Base-by-base conservation (phyloP, 1,140 invertebrate species). In the Tetramorium alpestre region DNA sequence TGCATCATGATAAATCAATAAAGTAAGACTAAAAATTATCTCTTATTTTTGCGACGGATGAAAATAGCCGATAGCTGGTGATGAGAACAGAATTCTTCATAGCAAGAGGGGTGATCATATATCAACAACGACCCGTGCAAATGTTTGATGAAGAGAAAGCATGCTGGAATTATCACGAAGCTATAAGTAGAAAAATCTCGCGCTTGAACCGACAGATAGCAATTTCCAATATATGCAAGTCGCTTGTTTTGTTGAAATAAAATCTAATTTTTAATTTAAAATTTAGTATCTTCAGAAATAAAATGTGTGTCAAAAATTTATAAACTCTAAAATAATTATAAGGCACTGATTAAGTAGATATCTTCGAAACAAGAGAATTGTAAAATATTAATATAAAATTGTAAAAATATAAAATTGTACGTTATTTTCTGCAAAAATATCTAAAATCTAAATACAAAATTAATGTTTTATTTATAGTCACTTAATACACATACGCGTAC, bases 1-100 rank as follows among this genome's bases (percentile, higher is more conserved):
- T 44, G 16, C 16, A 8, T 0, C 22, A 49, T 54, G 25, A 38
- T 28, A 33, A n/a, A 65, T 51, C 64, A 28, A 70, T 54, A 54
- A 16, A 80, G 5, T 25, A 38, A 11, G 18, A 25, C 33, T 44
- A 54, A 33, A 47, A 11, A 56, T 56, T 56, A 38, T 41, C 10
- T 65, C 44, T 60, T 78, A 72, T 82, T 58, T 58, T 58, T 72
- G 10, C 38, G 16, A 70, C 38, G 33, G 11, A 72, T 11, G 1
- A 58, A 82, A 82, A 82, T 58, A 82, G 22, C 51, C n/a, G n/a
- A 41, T 49, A 38, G 28, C 51, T 51, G 18, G 10, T 47, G 22
- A 58, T 47, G 60, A 65, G 47, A 44, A 65, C 16, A 56, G 6
- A 25, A 33, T 60, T 81, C 33, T 28, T 51, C n/a, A 13, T 47